These are phyloP conservation scores for Tenebrio molitor DNA, from an alignment of 1,140 invertebrate species.

Conservation along the genomic window DNA sequence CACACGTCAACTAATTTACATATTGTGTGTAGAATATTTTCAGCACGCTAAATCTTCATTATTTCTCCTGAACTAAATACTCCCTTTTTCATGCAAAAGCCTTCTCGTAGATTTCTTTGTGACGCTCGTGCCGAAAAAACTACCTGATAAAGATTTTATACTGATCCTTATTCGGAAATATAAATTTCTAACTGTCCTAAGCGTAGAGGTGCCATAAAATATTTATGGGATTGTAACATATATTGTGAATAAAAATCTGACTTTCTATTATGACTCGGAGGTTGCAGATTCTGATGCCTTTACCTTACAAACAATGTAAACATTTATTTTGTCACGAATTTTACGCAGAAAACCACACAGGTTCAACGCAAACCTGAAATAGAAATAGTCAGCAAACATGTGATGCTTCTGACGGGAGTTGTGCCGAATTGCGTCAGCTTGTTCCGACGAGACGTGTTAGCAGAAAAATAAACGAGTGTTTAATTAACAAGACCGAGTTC, in stretches of 20 bases:
- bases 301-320: neutral
- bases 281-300: neutral
- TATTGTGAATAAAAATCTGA: conserved; percentile 15
- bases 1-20: conserved; percentile 4
- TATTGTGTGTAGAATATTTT: conserved; percentile 9
- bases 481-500: conserved; percentile 29
- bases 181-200: conserved; percentile 18
- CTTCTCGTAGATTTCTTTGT: neutral
- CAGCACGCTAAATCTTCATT: conserved; percentile 23
- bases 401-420: neutral
- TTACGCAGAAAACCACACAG: too few relatives aligned
- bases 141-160: neutral
- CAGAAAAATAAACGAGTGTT: conserved; percentile 32
- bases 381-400: conserved; percentile 1
- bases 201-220: neutral
- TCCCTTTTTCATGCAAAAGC: neutral
- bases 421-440: neutral
- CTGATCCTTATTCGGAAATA: neutral
- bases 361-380: neutral
- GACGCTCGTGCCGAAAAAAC: neutral
- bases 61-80: neutral
- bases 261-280: conserved; percentile 10
- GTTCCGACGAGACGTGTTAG: conserved; percentile 7
- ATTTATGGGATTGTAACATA: neutral
- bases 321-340: neutral